Evolutionary conservation across 1,140 invertebrate species (phyloP).

Genomic region (Macrobrachium nipponense): DNA sequence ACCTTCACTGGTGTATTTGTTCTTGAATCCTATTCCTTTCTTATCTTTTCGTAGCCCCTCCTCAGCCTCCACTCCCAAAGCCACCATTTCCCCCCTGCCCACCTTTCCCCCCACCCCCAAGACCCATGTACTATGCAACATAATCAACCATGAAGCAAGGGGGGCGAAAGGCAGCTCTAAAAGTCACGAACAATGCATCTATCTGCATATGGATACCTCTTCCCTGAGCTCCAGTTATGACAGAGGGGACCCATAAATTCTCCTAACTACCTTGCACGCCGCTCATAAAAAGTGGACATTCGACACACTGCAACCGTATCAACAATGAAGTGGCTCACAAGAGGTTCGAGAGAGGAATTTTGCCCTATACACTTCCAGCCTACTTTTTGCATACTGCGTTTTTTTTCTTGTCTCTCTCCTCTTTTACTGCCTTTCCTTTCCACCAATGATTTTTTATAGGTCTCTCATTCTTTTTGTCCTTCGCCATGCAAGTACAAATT

Average conservation of each 20-base stretch:
- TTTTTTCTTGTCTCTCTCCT: background rate
- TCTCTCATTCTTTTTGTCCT: background rate
- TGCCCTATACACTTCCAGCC: constrained; percentile 7
- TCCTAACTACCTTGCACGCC: constrained; percentile 52
- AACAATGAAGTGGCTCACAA: constrained; percentile 48
- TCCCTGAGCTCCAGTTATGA: constrained; percentile 48
- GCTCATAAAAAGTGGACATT: constrained; percentile 56
- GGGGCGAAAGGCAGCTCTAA: constrained; percentile 22
- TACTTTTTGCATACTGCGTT: background rate
- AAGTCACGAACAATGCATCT: constrained; percentile 55
- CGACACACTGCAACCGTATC: constrained; percentile 53
- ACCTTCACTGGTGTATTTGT: background rate
- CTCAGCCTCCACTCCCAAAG: background rate
- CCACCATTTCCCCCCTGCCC: background rate
- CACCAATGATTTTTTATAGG: background rate
- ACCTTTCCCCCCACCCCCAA: background rate
- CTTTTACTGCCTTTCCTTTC: background rate
- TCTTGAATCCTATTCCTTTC: background rate
- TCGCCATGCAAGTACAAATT: background rate
- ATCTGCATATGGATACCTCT: constrained; percentile 49
- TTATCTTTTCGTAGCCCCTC: constrained; percentile 3
- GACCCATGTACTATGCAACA: background rate
- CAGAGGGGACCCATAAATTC: constrained; percentile 53
- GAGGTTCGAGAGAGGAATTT: constrained; percentile 28
- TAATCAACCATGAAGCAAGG: background rate